phyloP scores from a whole-genome alignment of 2,888 invertebrate species.

The Coleophora flavipennella region DNA sequence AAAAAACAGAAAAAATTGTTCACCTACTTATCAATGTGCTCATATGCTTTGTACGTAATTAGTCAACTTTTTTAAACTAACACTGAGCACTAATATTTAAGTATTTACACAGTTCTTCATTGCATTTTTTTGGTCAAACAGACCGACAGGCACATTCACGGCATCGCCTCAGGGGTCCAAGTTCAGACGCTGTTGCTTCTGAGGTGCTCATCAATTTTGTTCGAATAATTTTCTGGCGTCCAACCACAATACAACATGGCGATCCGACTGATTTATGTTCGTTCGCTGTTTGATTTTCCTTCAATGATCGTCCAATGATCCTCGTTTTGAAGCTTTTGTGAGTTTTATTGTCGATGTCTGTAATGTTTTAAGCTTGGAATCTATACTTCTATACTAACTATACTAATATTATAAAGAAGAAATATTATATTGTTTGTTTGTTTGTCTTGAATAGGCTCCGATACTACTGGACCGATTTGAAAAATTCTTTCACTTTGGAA shows the following conservation, averaged over 20 bases:
- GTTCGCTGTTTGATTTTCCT: constrained; percentile 41
- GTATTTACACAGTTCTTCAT: too few relatives aligned
- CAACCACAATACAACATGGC: constrained; percentile 50
- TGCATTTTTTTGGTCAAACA: constrained; percentile 45
- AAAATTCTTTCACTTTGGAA: too few relatives aligned
- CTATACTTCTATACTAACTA: too few relatives aligned
- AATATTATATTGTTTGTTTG: too few relatives aligned
- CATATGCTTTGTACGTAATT: too few relatives aligned
- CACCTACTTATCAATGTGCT: too few relatives aligned
- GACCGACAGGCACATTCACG: constrained; percentile 34
- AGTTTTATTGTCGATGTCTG: constrained; percentile 2
- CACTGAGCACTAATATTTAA: too few relatives aligned
- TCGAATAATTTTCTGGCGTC: constrained; percentile 60
- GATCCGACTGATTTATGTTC: constrained; percentile 51
- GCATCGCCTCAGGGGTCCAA: constrained; percentile 25
- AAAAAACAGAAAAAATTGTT: too few relatives aligned
- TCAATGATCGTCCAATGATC: constrained; percentile 21
- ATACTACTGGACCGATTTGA: too few relatives aligned
- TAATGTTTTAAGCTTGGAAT: neutral
- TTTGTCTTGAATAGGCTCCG: too few relatives aligned
- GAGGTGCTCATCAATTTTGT: constrained; percentile 57
- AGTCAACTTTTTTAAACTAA: too few relatives aligned
- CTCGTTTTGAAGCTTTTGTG: constrained; percentile 14
- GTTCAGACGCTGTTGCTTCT: constrained; percentile 49
- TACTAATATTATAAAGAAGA: too few relatives aligned